These are phyloP conservation scores for Germaria angustata DNA, from an alignment of 2,888 invertebrate species.

Conservation along the genomic window DNA sequence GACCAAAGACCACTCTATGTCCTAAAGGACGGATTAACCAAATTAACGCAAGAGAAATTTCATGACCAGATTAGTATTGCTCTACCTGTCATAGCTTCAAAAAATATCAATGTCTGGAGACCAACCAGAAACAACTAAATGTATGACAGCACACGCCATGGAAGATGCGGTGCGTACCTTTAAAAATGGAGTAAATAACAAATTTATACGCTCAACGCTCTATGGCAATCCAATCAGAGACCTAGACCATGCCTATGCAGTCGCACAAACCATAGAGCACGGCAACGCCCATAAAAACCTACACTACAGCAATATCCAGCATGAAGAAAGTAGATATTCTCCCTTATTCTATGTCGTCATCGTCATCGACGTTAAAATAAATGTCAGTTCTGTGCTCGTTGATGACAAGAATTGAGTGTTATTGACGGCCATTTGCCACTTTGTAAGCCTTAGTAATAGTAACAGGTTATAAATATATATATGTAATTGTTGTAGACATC, in stretches of 20 bases:
- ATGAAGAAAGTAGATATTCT: background rate
- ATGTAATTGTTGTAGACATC: no score
- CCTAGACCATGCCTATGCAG: background rate
- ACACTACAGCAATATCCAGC: background rate
- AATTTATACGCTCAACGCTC: background rate
- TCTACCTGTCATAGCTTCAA: background rate
- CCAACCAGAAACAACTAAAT: background rate
- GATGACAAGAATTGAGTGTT: no score
- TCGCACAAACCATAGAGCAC: background rate
- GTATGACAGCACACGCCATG: background rate
- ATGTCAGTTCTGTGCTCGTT: no score
- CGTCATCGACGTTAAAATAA: no score
- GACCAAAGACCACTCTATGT: background rate
- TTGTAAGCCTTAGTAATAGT: no score
- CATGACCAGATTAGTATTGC: background rate
- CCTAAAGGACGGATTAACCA: background rate
- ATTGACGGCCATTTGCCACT: no score
- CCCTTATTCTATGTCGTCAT: no score
- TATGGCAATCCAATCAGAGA: no score
- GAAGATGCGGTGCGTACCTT: background rate
- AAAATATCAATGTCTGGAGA: background rate
- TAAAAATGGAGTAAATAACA: background rate
- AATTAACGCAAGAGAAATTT: background rate
- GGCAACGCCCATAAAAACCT: background rate
- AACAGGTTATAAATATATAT: no score